Base-by-base conservation (phyloP, 2,113 vertebrate species). In the Grantiella picta region DNA sequence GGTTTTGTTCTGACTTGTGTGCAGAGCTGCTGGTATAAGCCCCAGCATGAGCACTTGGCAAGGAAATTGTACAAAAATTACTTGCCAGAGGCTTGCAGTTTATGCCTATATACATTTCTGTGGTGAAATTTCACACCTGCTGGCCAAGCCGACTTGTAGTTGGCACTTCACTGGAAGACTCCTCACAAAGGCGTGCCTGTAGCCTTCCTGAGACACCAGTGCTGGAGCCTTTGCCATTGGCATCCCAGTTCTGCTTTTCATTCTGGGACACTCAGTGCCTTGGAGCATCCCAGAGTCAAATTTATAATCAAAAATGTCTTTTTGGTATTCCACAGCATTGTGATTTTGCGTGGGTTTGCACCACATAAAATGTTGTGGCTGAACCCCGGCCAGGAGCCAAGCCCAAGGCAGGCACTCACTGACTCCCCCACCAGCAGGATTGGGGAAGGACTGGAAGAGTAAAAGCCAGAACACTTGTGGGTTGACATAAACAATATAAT, bases 81-180 rank as follows among this genome's bases (percentile, higher is more conserved):
- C 56, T 84, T 96, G 91, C 86, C 89, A 92, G 42, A 81, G 56
- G 72, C 89, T 77, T 89, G 60, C 36, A 82, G 22, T 64, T 92
- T 78, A 54, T 50, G 54, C 31, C 72, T 78, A 27, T 68, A n/a
- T 64, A 71, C 47, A 64, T 75, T 81, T 95, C 65, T 59, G 83
- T 71, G 89, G 72, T 64, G 81, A 94, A 92, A 84, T 49, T 78
- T 86, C 90, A 47, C 0, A 0, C 38, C 72, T 94, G 60, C 38
- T 59, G 64, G 76, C 52, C 80, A 89, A 92, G 80, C 47, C 1
- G 6, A 10, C 56, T 40, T 66, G 49, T 59, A 54, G 27, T 90
- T 15, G 9, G 47, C 80, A 86, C 45, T 79, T 76, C 50, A 15
- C 28, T 0, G 5, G 75, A 85, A 53, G 65, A 25, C 21, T 86